Evolutionary conservation across 2,888 invertebrate genomes (phyloP).

Genomic region (Drosophila tripunctata): DNA sequence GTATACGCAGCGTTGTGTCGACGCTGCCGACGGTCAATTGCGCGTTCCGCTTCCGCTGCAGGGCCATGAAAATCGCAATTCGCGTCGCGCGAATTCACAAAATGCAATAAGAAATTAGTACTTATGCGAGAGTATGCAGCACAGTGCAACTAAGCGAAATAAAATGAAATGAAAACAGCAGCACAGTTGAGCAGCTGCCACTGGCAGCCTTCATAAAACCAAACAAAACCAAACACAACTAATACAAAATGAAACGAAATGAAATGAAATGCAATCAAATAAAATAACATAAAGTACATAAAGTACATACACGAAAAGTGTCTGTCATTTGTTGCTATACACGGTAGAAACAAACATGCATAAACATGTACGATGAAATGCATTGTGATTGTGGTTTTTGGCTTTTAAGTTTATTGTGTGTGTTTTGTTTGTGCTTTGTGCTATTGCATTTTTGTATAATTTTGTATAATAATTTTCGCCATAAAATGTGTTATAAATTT

Average conservation of each 20-base stretch:
- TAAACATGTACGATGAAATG: conserved; percentile 2
- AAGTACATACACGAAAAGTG: conserved; percentile 29
- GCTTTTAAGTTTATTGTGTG: conserved; percentile 5
- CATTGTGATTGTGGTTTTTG: conserved; percentile 30
- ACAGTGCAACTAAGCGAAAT: conserved; percentile 30
- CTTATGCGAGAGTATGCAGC: conserved; percentile 22
- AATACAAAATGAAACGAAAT: conserved; percentile 14
- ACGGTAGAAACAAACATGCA: conserved; percentile 18
- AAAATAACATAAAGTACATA: conserved; percentile 9
- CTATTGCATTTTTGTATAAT: conserved; percentile 38
- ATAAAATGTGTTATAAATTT: conserved; percentile 49
- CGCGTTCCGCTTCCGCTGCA: conserved; percentile 70
- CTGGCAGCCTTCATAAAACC: conserved; percentile 54
- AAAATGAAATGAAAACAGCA: conserved; percentile 33
- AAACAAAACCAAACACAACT: conserved; percentile 10
- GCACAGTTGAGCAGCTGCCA: conserved; percentile 40
- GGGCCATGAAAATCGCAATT: conserved; percentile 64
- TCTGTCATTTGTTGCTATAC: conserved; percentile 28
- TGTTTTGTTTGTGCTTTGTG: conserved; percentile 36
- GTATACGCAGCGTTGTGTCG: conserved; percentile 66
- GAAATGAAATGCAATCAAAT: conserved; percentile 9
- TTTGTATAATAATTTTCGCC: conserved; percentile 41
- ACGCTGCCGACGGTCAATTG: conserved; percentile 34
- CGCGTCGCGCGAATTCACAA: conserved; percentile 48
- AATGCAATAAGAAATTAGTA: conserved; percentile 44